phyloP scores from a whole-genome alignment of 1,140 invertebrate genomes.

The Drosophila nannoptera region DNA sequence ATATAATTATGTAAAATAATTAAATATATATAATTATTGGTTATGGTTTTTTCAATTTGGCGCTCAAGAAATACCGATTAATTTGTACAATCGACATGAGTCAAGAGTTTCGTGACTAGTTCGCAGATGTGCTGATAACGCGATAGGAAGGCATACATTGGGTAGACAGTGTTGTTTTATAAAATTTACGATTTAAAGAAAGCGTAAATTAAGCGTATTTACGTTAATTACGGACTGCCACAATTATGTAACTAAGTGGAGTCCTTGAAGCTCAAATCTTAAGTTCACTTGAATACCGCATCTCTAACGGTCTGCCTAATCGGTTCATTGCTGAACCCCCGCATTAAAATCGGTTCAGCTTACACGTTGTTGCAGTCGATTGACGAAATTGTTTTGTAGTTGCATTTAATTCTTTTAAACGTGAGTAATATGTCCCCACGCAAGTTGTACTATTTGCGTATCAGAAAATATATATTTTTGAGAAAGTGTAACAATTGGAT shows the following conservation, averaged over 20 bases:
- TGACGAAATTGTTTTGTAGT: conserved; percentile 69
- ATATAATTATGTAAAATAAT: too few relatives aligned
- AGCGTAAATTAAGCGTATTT: too few relatives aligned
- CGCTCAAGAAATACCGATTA: too few relatives aligned
- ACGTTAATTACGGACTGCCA: too few relatives aligned
- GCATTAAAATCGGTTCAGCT: conserved; percentile 25
- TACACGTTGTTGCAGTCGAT: conserved; percentile 68
- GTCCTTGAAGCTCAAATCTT: background rate
- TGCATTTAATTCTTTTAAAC: conserved; percentile 55
- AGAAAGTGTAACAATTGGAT: conserved; percentile 1
- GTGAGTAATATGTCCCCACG: conserved; percentile 58
- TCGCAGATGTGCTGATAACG: too few relatives aligned
- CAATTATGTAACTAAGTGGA: too few relatives aligned
- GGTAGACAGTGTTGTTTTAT: too few relatives aligned
- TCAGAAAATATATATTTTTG: conserved; percentile 1
- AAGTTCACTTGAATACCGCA: background rate
- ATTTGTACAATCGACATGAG: too few relatives aligned
- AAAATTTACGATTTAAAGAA: too few relatives aligned
- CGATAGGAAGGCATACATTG: too few relatives aligned
- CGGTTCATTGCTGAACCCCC: conserved; percentile 9
- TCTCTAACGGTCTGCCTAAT: background rate
- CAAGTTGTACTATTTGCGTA: background rate
- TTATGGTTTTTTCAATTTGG: too few relatives aligned
- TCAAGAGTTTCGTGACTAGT: too few relatives aligned
- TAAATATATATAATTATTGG: background rate